phyloP scores from a whole-genome alignment of 2,888 invertebrate species.

The Drosophila melanocephala region DNA sequence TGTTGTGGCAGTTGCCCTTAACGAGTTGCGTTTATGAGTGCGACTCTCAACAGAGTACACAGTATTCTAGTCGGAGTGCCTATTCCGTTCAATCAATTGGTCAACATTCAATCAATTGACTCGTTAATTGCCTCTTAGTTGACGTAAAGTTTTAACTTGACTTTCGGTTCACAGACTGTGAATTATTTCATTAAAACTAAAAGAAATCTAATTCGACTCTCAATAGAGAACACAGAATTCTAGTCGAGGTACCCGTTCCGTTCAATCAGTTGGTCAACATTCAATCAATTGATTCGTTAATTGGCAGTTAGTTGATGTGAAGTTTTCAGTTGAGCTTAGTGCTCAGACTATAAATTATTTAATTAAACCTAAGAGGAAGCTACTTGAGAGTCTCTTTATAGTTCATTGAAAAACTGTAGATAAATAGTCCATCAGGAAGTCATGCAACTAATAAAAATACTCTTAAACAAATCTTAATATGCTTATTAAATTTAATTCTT shows the following conservation, averaged over 20 bases:
- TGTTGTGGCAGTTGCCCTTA: conserved; percentile 49
- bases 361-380: too few relatives aligned
- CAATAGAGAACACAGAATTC: not conserved
- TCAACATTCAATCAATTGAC: not conserved
- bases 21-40: conserved; percentile 54
- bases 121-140: not conserved
- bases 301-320: too few relatives aligned
- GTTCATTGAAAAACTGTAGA: not conserved
- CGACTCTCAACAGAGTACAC: conserved; percentile 2
- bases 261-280: not conserved
- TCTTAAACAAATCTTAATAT: not conserved
- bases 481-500: not conserved
- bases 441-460: not conserved
- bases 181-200: not conserved
- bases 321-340: not conserved
- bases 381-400: not conserved
- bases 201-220: not conserved
- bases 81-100: not conserved
- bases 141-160: not conserved
- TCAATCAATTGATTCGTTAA: not conserved
- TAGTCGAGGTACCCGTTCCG: not conserved
- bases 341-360: too few relatives aligned
- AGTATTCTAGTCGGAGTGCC: not conserved
- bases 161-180: not conserved
- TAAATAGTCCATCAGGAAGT: not conserved